These are phyloP conservation scores for Parambassis ranga DNA, from an alignment of 2,797 vertebrate genomes.

Conservation along the genomic window DNA sequence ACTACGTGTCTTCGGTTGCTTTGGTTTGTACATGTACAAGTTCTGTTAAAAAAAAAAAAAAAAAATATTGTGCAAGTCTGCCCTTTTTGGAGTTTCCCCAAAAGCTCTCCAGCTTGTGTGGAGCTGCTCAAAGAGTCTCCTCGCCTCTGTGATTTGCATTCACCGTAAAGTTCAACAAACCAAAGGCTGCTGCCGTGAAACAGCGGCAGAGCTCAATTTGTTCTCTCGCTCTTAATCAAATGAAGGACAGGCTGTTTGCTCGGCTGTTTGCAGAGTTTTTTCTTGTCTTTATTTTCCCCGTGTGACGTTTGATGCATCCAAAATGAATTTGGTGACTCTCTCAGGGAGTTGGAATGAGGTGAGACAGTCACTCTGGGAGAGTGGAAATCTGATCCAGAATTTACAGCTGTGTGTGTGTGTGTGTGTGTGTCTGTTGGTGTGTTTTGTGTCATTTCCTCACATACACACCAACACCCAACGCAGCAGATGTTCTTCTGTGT, in stretches of 20 bases:
- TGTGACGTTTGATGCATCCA: slow-evolving; percentile 24
- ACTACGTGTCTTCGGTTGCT: too few species aligned
- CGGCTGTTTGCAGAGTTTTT: slow-evolving; percentile 25
- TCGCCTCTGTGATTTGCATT: slow-evolving; percentile 41
- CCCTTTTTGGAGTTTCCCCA: slow-evolving; percentile 27
- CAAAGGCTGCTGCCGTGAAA: slow-evolving; percentile 14
- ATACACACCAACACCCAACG: slow-evolving; percentile 1
- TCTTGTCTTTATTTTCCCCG: slow-evolving; percentile 39
- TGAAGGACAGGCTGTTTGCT: slow-evolving; percentile 45
- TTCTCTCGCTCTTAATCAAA: slow-evolving; percentile 51
- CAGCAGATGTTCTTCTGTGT: slow-evolving; percentile 65
- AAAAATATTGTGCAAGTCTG: slow-evolving; percentile 6
- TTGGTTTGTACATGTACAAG: neutral
- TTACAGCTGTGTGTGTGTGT: slow-evolving; percentile 62
- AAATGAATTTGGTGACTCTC: slow-evolving; percentile 49
- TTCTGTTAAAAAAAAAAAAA: neutral
- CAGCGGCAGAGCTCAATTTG: slow-evolving; percentile 7
- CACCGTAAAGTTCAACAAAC: slow-evolving; percentile 35
- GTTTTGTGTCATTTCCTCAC: slow-evolving; percentile 54
- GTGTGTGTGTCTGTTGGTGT: slow-evolving; percentile 34
- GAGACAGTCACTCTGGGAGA: slow-evolving; percentile 41
- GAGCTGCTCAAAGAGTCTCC: slow-evolving; percentile 28
- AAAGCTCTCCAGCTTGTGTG: slow-evolving; percentile 32
- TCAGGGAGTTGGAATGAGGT: slow-evolving; percentile 11
- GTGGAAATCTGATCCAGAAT: slow-evolving; percentile 45